Evolutionary conservation across 2,113 vertebrate genomes (phyloP).

Genomic region (Dicaeum eximium): DNA sequence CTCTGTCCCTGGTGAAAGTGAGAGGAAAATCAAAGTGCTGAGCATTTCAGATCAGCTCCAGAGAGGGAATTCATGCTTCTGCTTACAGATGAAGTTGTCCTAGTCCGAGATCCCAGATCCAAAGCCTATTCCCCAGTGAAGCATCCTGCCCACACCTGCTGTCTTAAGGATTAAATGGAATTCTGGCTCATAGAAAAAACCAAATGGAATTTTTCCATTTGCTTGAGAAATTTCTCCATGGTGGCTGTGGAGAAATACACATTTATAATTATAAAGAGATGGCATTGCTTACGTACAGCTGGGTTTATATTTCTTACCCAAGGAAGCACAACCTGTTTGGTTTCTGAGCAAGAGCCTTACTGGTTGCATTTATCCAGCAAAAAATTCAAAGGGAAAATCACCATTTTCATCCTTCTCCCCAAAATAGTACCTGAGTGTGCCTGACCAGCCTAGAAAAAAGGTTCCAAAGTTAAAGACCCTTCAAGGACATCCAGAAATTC

Average conservation of each 20-base stretch:
- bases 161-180: neutral
- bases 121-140: neutral
- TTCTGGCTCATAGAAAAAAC: neutral
- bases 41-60: neutral
- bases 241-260: neutral
- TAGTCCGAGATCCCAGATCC: neutral
- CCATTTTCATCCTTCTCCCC: neutral
- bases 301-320: neutral
- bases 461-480: neutral
- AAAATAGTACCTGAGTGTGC: neutral
- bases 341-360: neutral
- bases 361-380: neutral
- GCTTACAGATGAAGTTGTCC: neutral
- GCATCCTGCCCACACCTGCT: neutral
- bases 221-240: neutral
- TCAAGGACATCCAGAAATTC: neutral
- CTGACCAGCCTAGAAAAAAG: neutral
- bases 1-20: neutral
- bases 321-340: neutral
- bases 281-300: neutral
- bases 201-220: neutral
- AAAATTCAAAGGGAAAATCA: neutral
- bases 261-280: neutral
- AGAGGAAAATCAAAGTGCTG: neutral
- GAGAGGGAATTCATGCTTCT: neutral